Conservation (phyloP, 2,113 vertebrate genomes). For the Nanorana parkeri region DNA sequence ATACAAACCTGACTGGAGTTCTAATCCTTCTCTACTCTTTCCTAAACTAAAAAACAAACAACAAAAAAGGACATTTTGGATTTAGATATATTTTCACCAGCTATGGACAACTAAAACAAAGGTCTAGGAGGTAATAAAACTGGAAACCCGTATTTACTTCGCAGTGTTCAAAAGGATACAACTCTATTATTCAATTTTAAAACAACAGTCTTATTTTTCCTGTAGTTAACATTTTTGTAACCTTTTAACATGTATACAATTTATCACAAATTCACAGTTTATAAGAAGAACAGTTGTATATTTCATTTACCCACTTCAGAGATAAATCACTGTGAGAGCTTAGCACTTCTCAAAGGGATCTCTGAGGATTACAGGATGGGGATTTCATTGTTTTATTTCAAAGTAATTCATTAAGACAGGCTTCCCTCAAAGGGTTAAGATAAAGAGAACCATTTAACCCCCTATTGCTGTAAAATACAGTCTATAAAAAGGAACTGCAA, state of each 20-base stretch:
- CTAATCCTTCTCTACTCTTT: too few species aligned
- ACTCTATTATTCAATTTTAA: neutral
- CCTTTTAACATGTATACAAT: neutral
- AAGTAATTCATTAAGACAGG: neutral
- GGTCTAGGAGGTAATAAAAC: neutral
- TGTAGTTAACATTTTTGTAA: neutral
- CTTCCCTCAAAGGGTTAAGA: neutral
- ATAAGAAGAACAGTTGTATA: neutral
- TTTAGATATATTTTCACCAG: too few species aligned
- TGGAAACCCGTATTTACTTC: neutral
- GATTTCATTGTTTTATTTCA: slow-evolving; percentile 2
- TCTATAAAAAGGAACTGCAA: too few species aligned
- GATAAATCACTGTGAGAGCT: neutral
- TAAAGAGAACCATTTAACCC: neutral
- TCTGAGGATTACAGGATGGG: neutral
- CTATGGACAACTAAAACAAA: too few species aligned
- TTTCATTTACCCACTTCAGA: neutral
- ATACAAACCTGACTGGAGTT: too few species aligned
- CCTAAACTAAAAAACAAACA: too few species aligned
- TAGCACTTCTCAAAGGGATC: neutral
- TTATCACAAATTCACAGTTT: neutral
- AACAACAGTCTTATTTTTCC: neutral
- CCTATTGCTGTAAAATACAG: too few species aligned
- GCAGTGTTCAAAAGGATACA: too few species aligned
- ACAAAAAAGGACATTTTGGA: too few species aligned